Evolutionary conservation across 2,113 vertebrate species (phyloP), one percentile per base, ranked within the genome.

Genomic region (Gambusia affinis): DNA sequence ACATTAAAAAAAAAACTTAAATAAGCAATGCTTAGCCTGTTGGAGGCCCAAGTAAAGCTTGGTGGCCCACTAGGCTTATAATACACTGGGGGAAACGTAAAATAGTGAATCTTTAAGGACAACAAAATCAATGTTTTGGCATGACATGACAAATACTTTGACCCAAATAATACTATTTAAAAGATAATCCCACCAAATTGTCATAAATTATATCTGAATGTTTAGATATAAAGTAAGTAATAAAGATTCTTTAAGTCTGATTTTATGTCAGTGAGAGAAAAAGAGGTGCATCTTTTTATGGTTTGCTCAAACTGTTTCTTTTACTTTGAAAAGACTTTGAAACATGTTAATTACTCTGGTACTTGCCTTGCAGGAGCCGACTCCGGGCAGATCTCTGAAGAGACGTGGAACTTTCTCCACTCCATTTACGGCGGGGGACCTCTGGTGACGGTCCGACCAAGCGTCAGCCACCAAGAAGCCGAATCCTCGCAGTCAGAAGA

Each of bases 341-440:
- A 42, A 42, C 19, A 47, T 1, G 29, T 64, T 35, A 19, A 37
- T 67, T 11, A 42, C 6, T 37, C 64, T 75, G 29, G 28, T n/a
- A 2, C 27, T 37, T 8, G 15, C 73, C 72, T 27, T 4, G 11
- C 88, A 98, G 98, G 98, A 83, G 98, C 98, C 19, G 98, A 99
- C 93, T 99, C 97, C 72, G 98, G 98, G 67, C 98, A 99, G 87
- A 99, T 99, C 92, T 99, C 98, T 4, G 97, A 98, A 86, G 98
- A 99, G 93, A 99, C 98, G 2, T 99, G 98, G 98, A 96, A 95
- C 92, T 99, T 99, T 91, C 96, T 99, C 51, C 95, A 97, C 84
- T 96, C 95, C 0, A 97, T 99, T 83, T 98, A 99, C 51, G 95
- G 96, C 29, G 98, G 98, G 42, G 98, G 98, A 6, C 98, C 98